Percentiles rank a stretch among this genome's conserved stretches.
Evolutionary conservation across 2,797 vertebrate genomes (phyloP).

Genomic region (Heterohyrax brucei): DNA sequence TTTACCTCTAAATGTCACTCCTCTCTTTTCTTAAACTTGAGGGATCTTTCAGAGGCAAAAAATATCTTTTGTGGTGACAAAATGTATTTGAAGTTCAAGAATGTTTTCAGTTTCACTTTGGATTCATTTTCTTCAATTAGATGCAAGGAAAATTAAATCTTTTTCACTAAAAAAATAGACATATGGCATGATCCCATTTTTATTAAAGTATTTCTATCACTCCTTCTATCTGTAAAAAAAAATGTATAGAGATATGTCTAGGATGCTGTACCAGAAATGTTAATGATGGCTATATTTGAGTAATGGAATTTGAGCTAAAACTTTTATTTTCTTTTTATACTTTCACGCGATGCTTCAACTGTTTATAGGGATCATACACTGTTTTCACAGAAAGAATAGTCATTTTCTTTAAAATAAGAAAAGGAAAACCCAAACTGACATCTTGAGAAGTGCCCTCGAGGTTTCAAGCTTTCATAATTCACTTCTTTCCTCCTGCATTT

Average conservation of each 20-base stretch:
- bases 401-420: background rate
- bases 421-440: background rate
- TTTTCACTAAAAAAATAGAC: conserved; percentile 76
- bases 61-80: conserved; percentile 32
- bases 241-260: conserved; percentile 75
- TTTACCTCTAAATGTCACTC: conserved; percentile 41
- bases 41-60: background rate
- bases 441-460: background rate
- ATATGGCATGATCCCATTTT: conserved; percentile 83
- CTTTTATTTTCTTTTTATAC: conserved; percentile 70
- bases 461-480: background rate
- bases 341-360: conserved; percentile 60
- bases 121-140: conserved; percentile 82
- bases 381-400: conserved; percentile 43
- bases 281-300: conserved; percentile 77
- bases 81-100: conserved; percentile 63
- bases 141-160: conserved; percentile 84
- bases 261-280: conserved; percentile 76
- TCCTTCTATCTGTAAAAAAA: conserved; percentile 72
- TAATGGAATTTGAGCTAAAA: conserved; percentile 60
- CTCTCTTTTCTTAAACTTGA: conserved; percentile 17
- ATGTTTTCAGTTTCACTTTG: conserved; percentile 69
- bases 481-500: background rate
- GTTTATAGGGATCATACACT: conserved; percentile 54
- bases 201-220: conserved; percentile 80